Evolutionary conservation across 2,888 invertebrate species (phyloP).

Genomic region (Ormyrus labotus): DNA sequence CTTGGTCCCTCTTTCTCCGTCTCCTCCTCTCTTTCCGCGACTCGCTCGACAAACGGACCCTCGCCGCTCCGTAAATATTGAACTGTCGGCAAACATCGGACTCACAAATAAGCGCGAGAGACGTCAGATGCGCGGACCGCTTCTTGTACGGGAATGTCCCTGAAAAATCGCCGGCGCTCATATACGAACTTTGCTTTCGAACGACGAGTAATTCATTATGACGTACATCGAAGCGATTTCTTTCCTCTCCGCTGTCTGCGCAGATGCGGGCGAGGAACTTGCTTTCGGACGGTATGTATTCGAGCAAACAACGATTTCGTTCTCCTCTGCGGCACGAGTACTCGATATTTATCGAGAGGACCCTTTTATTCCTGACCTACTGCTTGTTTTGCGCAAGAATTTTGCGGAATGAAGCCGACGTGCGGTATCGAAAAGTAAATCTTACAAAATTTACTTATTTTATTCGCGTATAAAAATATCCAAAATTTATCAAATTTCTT

Average conservation of each 20-base stretch:
- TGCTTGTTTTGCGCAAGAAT: background rate
- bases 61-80: conserved; percentile 54
- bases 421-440: too few relatives aligned
- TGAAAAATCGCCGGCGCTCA: conserved; percentile 13
- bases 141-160: background rate
- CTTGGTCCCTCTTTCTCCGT: background rate
- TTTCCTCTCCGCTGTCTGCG: background rate
- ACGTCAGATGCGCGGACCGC: background rate
- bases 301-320: too few relatives aligned
- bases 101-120: conserved; percentile 55
- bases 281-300: too few relatives aligned
- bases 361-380: too few relatives aligned
- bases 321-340: too few relatives aligned
- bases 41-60: conserved; percentile 6
- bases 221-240: background rate
- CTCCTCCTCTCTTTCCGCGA: too few relatives aligned
- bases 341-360: too few relatives aligned
- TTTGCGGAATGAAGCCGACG: background rate
- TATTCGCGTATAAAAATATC: too few relatives aligned
- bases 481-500: too few relatives aligned
- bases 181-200: conserved; percentile 3
- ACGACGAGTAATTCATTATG: conserved; percentile 27
- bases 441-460: too few relatives aligned
- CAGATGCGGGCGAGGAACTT: background rate
- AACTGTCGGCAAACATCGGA: conserved; percentile 56